Evolutionary conservation across 2,797 vertebrate genomes (phyloP).

Genomic region (Sylvilagus floridanus): DNA sequence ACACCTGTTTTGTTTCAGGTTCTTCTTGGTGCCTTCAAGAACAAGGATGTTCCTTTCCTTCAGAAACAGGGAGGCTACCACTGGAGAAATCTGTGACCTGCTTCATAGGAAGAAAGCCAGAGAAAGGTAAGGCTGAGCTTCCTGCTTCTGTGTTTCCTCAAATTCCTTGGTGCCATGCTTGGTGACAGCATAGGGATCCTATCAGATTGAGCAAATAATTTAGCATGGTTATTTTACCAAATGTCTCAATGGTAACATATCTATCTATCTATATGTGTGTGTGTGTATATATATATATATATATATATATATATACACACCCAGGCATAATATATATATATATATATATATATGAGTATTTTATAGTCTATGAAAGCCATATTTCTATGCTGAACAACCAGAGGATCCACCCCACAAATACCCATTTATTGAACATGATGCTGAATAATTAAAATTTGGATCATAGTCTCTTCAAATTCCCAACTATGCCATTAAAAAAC

Average conservation of each 20-base stretch:
- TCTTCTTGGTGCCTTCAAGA: neutral
- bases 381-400: neutral
- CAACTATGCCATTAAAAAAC: neutral
- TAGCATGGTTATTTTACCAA: neutral
- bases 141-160: neutral
- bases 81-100: neutral
- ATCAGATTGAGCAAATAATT: slow-evolving; percentile 7
- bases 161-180: neutral
- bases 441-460: slow-evolving; percentile 20
- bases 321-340: neutral
- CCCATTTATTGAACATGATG: neutral
- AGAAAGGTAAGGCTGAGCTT: neutral
- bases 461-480: neutral
- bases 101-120: neutral
- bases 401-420: neutral
- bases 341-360: neutral
- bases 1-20: neutral
- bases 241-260: neutral
- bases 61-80: neutral
- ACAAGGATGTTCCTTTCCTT: neutral
- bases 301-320: neutral
- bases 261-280: slow-evolving; percentile 27
- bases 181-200: neutral
- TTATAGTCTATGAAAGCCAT: neutral
- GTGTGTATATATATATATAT: slow-evolving; percentile 12